Evolutionary conservation across 2,797 vertebrate genomes (phyloP), one percentile per base, ranked within the genome.

Genomic region (Neosilurus mollespiculum): DNA sequence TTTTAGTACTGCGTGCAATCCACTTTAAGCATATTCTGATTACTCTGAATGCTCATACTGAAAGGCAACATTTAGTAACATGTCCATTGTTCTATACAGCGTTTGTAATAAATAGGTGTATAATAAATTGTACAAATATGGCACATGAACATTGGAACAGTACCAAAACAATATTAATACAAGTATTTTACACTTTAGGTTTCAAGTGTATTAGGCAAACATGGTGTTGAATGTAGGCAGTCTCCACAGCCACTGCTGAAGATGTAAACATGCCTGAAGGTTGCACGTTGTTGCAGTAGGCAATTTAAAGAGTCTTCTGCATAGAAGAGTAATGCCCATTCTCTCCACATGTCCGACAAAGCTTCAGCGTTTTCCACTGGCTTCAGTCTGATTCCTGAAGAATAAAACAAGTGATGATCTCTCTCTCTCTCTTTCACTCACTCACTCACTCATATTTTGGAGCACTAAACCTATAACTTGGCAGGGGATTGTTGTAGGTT

Each of bases 381-480:
- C 86, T 73, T 90, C 84, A 65, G 53, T 89, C 90, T 88, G 93
- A 81, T 72, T 86, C 89, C 93, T 95, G 67, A 81, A 90, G 86
- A 71, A 79, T 18, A 83, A 79, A 65, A 14, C 12, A 64, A 1
- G 2, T 62, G 8, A 75, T 75, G 11, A 73, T 30, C 24, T 4
- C 7, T 70, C 18, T 59, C 20, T 59, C 58, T 20, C 16, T 66
- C 14, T n/a, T 12, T 59, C n/a, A n/a, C n/a, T n/a, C n/a, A n/a
- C n/a, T n/a, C n/a, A n/a, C n/a, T n/a, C n/a, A n/a, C n/a, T n/a
- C n/a, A n/a, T 10, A 51, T 9, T n/a, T 4, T 5, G 4, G 14
- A 78, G 4, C 2, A 49, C 2, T 22, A 72, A 49, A 51, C 1
- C 16, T 72, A 2, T 62, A 61, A 62, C 7, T 18, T 3, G 9